Evolutionary conservation across 2,888 invertebrate species (phyloP), one percentile per base, ranked within the genome.

Genomic region (Hemaris fuciformis): DNA sequence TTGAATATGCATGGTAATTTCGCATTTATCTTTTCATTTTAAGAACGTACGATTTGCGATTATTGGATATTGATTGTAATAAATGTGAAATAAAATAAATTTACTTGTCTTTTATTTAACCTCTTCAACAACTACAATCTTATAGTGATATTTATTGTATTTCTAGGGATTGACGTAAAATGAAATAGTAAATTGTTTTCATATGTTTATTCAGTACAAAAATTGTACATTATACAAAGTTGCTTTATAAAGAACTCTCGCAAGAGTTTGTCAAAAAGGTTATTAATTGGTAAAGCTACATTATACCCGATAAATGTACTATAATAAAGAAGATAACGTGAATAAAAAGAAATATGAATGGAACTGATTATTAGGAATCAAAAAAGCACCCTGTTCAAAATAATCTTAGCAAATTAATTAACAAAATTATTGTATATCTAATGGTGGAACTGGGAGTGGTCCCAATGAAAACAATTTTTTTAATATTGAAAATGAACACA

Each of bases 361-460:
- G 31, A 31, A 53, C 27, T 18, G 18, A 31, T 53, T 31, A 18
- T 53, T 31, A 53, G 53, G 53, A 53, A 53, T 53, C 48, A 25
- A 53, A 53, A 53, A 53, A 53, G 53, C 53, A 53, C 53, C 53
- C 53, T 53, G 31, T 27, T 53, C 53, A 31, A 53, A 48, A 53
- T 18, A 53, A 13, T 15, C 53, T 31, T 53, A 53, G 53, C 27
- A 31, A 53, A 53, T 18, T 53, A 53, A 53, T 31, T 31, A 53
- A 53, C 53, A 53, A 31, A 31, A 53, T 93, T 71, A 93, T 92
- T 66, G 93, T 94, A 73, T 94, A 94, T 93, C 87, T 65, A 94
- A 91, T 56, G 93, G 88, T 66, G 88, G 90, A 74, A 94, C 94
- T 72, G 85, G 22, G 22, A 46, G 46, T n/a, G 46, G 46, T 38